Percentiles rank a stretch among this genome's conserved stretches.
Evolutionary conservation across 2,888 invertebrate genomes (phyloP).

Genomic region (Temnothorax ravouxi): DNA sequence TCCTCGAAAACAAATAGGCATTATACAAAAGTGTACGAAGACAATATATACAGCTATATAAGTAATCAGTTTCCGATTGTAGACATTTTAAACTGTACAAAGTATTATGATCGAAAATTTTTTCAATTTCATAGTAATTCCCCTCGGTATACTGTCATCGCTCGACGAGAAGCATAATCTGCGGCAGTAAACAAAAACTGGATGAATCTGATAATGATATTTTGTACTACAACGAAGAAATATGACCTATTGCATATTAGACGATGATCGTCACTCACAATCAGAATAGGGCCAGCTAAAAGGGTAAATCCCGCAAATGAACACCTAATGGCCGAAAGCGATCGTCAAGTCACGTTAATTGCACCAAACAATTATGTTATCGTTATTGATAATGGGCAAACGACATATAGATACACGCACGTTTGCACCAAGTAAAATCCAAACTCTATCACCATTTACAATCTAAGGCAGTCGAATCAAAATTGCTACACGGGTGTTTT

Average conservation of each 20-base stretch:
- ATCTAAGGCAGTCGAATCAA: slow-evolving; percentile 66
- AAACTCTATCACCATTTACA: slow-evolving; percentile 49
- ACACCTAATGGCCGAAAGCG: slow-evolving; percentile 45
- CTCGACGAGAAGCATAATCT: slow-evolving; percentile 67
- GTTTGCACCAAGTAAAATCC: slow-evolving; percentile 19
- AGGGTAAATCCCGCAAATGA: slow-evolving; percentile 31
- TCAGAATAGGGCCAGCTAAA: slow-evolving; percentile 4
- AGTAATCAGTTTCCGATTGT: slow-evolving; percentile 3
- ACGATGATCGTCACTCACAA: slow-evolving; percentile 45
- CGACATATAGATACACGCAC: slow-evolving; percentile 27
- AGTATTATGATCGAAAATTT: slow-evolving; percentile 17
- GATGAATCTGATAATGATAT: slow-evolving; percentile 55
- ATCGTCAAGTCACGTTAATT: slow-evolving; percentile 60
- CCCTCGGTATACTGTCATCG: background rate
- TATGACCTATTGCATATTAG: slow-evolving; percentile 40
- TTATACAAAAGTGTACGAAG: slow-evolving; percentile 23
- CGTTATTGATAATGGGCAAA: slow-evolving; percentile 38
- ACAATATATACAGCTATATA: slow-evolving; percentile 12
- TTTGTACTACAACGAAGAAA: slow-evolving; percentile 56
- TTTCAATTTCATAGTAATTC: background rate
- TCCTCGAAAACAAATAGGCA: slow-evolving; percentile 26
- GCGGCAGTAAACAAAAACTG: slow-evolving; percentile 32
- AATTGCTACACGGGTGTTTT: slow-evolving; percentile 63
- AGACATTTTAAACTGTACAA: background rate
- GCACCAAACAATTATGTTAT: slow-evolving; percentile 50